These are phyloP conservation scores for Helicorthomorpha holstii DNA, from an alignment of 1,140 invertebrate genomes.

Conservation along the genomic window DNA sequence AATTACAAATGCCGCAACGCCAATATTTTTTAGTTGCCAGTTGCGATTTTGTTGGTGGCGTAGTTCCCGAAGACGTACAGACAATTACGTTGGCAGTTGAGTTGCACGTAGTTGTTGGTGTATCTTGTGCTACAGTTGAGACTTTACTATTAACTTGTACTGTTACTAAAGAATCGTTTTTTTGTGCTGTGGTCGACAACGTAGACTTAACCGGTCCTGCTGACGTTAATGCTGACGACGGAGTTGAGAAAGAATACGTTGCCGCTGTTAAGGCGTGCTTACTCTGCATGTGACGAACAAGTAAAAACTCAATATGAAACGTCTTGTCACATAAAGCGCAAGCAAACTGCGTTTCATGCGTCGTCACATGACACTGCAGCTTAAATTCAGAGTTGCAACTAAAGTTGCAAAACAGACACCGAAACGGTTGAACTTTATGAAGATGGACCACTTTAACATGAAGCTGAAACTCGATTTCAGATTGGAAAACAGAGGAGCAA, in stretches of 20 bases:
- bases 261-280: conserved; percentile 39
- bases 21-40: conserved; percentile 12
- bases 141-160: conserved; percentile 7
- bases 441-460: conserved; percentile 31
- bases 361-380: conserved; percentile 52
- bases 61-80: conserved; percentile 10
- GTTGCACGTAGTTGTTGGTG: background rate
- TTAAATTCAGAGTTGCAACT: conserved; percentile 50
- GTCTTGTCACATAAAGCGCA: conserved; percentile 62
- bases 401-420: conserved; percentile 56
- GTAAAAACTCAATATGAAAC: conserved; percentile 72
- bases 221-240: conserved; percentile 7
- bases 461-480: conserved; percentile 52
- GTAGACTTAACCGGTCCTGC: background rate
- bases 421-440: conserved; percentile 25
- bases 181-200: background rate
- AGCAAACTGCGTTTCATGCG: conserved; percentile 54
- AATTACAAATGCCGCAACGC: conserved; percentile 45
- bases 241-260: conserved; percentile 7
- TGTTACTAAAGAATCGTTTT: conserved; percentile 4
- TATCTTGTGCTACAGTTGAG: background rate
- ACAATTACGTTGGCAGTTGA: background rate
- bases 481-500: conserved; percentile 49
- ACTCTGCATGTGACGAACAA: conserved; percentile 63
- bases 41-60: conserved; percentile 1